Conservation (phyloP, 2,888 invertebrate genomes). For the Gymnosoma rotundatum region DNA sequence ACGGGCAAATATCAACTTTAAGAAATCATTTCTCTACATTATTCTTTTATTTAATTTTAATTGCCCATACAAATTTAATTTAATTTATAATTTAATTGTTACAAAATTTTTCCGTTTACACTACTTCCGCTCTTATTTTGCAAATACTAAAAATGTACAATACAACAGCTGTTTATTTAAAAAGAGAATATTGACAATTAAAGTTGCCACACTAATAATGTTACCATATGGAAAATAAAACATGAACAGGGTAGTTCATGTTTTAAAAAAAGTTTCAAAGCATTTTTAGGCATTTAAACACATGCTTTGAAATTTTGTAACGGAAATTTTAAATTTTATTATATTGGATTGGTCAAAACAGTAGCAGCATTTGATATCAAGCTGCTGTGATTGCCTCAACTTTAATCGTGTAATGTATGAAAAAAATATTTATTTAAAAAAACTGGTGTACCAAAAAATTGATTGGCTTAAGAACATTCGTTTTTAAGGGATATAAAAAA, state of each 20-base stretch:
- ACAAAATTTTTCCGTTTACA: neutral
- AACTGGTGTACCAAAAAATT: too few relatives aligned
- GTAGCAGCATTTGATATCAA: too few relatives aligned
- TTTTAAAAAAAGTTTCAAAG: neutral
- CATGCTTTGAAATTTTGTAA: too few relatives aligned
- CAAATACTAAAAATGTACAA: conserved; percentile 37
- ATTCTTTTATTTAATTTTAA: neutral
- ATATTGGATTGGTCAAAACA: too few relatives aligned
- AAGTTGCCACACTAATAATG: neutral
- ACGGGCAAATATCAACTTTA: neutral
- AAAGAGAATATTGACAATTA: neutral
- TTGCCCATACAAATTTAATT: conserved; percentile 28
- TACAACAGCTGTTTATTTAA: conserved; percentile 35
- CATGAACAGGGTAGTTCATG: conserved; percentile 1
- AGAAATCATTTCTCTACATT: neutral
- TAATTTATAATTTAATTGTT: conserved; percentile 36
- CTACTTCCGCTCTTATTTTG: conserved; percentile 48
- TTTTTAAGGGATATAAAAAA: too few relatives aligned
- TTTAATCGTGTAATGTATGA: too few relatives aligned
- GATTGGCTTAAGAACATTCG: too few relatives aligned
- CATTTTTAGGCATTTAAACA: too few relatives aligned
- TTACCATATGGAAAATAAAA: neutral
- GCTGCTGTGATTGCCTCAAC: too few relatives aligned
- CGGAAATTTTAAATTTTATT: too few relatives aligned
- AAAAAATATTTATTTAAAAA: too few relatives aligned